Evolutionary conservation across 2,888 invertebrate genomes (phyloP).

Genomic region (Agriotes lineatus): DNA sequence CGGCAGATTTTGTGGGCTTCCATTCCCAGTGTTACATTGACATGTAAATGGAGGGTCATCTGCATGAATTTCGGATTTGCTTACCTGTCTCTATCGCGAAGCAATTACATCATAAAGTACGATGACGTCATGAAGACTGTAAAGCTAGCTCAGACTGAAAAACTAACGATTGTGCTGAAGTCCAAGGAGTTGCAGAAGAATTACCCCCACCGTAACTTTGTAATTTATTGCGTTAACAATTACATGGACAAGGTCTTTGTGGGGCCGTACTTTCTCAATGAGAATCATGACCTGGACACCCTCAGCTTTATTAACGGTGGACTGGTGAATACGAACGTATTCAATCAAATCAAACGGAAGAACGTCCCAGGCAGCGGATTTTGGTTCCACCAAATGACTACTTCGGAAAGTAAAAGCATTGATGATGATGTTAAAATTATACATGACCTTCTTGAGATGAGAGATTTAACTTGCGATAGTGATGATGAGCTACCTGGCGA

Average conservation of each 20-base stretch:
- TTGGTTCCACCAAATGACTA: slow-evolving; percentile 47
- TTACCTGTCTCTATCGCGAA: slow-evolving; percentile 68
- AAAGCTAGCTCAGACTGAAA: slow-evolving; percentile 65
- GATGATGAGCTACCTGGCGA: slow-evolving; percentile 31
- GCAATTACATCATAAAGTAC: slow-evolving; percentile 70
- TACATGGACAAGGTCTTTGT: slow-evolving; percentile 60
- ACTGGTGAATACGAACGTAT: slow-evolving; percentile 56
- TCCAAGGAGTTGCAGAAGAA: slow-evolving; percentile 49
- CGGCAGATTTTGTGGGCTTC: slow-evolving; percentile 65
- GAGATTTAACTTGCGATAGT: slow-evolving; percentile 48
- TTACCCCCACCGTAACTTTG: slow-evolving; percentile 57
- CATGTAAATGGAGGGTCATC: slow-evolving; percentile 71
- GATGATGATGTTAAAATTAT: slow-evolving; percentile 38
- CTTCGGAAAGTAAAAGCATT: neutral
- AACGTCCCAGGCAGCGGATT: slow-evolving; percentile 34
- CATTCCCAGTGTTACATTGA: slow-evolving; percentile 46
- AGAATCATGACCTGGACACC: slow-evolving; percentile 58
- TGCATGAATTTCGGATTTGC: slow-evolving; percentile 70
- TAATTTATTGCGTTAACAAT: slow-evolving; percentile 60
- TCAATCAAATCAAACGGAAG: slow-evolving; percentile 56
- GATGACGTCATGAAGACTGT: slow-evolving; percentile 68
- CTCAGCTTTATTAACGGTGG: slow-evolving; percentile 57
- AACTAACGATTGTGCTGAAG: slow-evolving; percentile 67
- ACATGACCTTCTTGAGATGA: slow-evolving; percentile 23
- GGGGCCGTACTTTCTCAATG: slow-evolving; percentile 60